Evolutionary conservation across 1,140 invertebrate genomes (phyloP), one percentile per base, ranked within the genome.

Genomic region (Amyelois transitella): DNA sequence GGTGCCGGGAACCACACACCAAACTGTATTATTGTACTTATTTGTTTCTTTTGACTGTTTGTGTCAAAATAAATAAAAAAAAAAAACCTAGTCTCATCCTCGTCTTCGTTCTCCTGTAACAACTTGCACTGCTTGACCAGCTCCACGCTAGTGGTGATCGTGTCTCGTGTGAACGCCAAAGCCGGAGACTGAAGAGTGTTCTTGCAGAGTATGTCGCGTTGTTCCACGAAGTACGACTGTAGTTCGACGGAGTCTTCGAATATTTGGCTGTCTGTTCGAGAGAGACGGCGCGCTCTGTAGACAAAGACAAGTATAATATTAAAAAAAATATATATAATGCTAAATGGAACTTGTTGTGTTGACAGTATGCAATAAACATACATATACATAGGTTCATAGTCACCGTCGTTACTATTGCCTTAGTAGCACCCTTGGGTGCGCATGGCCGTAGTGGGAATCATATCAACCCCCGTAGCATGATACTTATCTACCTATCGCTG

Each of bases 221-320:
- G 94, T 44, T 93, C 92, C 47, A 99, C 95, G 77, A 98, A 99
- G 85, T 94, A 97, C 0, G 94, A 92, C 78, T 99, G 98, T 51
- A 99, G 89, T 72, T 99, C 97, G 25, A 98, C 92, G 0, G 97
- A 94, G 81, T 99, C 98, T 81, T 99, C 96, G 90, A 98, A 97
- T 8, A 97, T 92, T 86, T 98, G 94, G 0, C 97, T 98, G 88
- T 99, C 97, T 0, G 95, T 96, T 3, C 96, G 91, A 0, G 96
- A 96, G 1, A 97, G 84, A 57, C 92, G 92, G 6, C 98, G 91
- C 0, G 97, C 97, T 73, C 96, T 87, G 66, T 0, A 50, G 8
- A 58, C 43, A 38, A 38, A 28, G 17, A 45, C n/a, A n/a, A n/a
- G n/a, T n/a, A 19, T 19, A 18, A 6, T 44, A 44, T 8, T 17